Percentiles rank a stretch among this genome's conserved stretches.
phyloP scores from a whole-genome alignment of 2,888 invertebrate species.

The Athetis lepigone region DNA sequence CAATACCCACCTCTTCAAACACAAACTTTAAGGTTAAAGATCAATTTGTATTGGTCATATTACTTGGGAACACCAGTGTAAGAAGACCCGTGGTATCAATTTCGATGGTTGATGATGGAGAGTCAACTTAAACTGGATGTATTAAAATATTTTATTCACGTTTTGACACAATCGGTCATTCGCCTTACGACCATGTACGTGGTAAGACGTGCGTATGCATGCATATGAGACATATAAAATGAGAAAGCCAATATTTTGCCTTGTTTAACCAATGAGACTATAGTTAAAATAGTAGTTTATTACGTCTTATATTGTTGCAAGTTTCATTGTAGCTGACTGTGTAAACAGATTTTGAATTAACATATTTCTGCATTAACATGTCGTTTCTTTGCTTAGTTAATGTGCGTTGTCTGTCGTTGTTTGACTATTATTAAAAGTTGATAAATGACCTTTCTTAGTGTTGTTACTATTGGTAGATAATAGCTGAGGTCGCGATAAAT shows the following conservation, averaged over 20 bases:
- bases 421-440: background rate
- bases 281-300: constrained; percentile 62
- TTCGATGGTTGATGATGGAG: constrained; percentile 27
- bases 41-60: constrained; percentile 60
- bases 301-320: constrained; percentile 50
- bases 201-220: constrained; percentile 69
- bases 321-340: constrained; percentile 49
- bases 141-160: constrained; percentile 77
- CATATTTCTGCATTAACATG: constrained; percentile 42
- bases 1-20: constrained; percentile 44
- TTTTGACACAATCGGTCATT: constrained; percentile 81
- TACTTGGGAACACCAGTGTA: constrained; percentile 34
- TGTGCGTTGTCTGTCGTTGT: constrained; percentile 25
- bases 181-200: constrained; percentile 68
- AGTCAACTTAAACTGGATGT: constrained; percentile 61
- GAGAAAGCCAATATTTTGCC: constrained; percentile 68
- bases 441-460: no score
- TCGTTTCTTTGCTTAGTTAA: constrained; percentile 21
- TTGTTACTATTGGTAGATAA: no score
- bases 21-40: constrained; percentile 55
- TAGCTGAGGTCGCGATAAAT: no score
- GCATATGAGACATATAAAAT: constrained; percentile 67
- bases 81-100: constrained; percentile 23
- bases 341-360: constrained; percentile 44
- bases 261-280: constrained; percentile 61